Percentiles rank a stretch among this genome's conserved stretches.
phyloP scores from a whole-genome alignment of 2,113 vertebrate genomes.

The Neopipo cinnamomea region DNA sequence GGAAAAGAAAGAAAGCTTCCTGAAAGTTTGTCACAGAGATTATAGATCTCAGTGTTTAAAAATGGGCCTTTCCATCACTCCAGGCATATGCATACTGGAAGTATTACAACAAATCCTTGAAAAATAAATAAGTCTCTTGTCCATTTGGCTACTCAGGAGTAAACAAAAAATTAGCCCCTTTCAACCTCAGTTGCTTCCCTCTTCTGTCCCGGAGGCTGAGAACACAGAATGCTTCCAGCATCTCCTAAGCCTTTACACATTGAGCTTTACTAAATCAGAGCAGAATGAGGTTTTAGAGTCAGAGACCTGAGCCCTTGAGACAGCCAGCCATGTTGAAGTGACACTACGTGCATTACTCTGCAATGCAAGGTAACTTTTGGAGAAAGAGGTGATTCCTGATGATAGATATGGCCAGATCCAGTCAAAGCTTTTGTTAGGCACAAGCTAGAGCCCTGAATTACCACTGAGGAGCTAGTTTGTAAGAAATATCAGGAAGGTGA shows the following conservation, averaged over 20 bases:
- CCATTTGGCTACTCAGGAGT: background rate
- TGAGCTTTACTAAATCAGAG: background rate
- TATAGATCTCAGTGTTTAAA: background rate
- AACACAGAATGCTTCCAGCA: background rate
- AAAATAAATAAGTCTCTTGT: background rate
- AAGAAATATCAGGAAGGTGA: background rate
- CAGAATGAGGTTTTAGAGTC: background rate
- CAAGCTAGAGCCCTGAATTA: background rate
- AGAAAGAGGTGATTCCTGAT: background rate
- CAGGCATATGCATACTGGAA: background rate
- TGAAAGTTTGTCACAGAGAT: background rate
- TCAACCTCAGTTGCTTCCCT: background rate
- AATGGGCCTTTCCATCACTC: background rate
- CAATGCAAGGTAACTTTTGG: background rate
- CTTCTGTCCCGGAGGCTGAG: background rate
- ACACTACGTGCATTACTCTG: rapidly evolving
- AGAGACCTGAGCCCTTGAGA: background rate
- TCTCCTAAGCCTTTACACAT: background rate
- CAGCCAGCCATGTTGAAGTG: background rate
- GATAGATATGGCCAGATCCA: background rate
- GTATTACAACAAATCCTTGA: background rate
- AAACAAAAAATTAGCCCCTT: background rate
- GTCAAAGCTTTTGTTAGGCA: background rate
- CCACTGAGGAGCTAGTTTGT: background rate
- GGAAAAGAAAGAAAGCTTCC: background rate